Evolutionary conservation across 2,113 vertebrate genomes (phyloP).

Genomic region (Atherinomorus stipes): DNA sequence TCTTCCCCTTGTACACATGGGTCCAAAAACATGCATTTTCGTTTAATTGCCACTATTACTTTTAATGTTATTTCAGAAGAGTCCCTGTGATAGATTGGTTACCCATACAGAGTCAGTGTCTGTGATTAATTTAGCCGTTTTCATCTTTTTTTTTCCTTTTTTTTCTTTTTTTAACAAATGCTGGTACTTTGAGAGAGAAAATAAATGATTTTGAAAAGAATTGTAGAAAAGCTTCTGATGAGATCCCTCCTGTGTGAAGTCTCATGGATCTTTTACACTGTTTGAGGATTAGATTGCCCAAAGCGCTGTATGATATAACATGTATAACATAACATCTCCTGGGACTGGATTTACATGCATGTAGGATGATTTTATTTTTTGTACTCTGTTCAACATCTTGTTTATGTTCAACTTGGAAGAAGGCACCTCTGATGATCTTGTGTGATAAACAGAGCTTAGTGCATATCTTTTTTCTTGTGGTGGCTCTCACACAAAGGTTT

Average conservation of each 20-base stretch:
- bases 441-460: slow-evolving; percentile 15
- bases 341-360: slow-evolving; percentile 14
- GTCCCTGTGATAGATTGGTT: too few relatives aligned
- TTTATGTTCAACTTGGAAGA: not conserved
- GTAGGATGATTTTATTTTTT: not conserved
- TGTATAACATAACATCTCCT: slow-evolving; percentile 17
- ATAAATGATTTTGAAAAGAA: slow-evolving; percentile 6
- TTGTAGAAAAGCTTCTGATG: slow-evolving; percentile 1
- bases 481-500: not conserved
- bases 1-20: too few relatives aligned
- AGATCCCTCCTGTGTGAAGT: slow-evolving; percentile 5
- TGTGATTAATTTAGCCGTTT: too few relatives aligned
- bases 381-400: slow-evolving; percentile 9
- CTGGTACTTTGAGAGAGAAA: slow-evolving; percentile 4
- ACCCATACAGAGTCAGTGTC: too few relatives aligned
- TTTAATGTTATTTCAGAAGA: too few relatives aligned
- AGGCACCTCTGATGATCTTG: not conserved
- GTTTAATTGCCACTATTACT: too few relatives aligned
- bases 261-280: not conserved
- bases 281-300: slow-evolving; percentile 3
- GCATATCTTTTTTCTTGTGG: not conserved
- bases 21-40: too few relatives aligned
- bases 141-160: slow-evolving; percentile 1
- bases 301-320: not conserved
- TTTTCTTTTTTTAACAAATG: slow-evolving; percentile 19